Evolutionary conservation across 2,113 vertebrate genomes (phyloP).

Genomic region (Larimichthys crocea): DNA sequence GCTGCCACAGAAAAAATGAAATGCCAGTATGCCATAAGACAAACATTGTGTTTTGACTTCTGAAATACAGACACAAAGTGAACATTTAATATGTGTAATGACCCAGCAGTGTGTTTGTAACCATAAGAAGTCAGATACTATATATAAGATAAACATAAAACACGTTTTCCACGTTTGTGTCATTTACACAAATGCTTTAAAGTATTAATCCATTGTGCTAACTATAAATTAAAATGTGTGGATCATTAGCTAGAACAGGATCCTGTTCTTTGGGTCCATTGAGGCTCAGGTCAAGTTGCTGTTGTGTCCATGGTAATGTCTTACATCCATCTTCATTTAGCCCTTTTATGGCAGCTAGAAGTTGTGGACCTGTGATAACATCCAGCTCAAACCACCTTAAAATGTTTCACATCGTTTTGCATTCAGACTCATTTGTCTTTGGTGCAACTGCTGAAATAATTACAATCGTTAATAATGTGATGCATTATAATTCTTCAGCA

Average conservation of each 20-base stretch:
- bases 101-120: background rate
- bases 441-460: constrained; percentile 18
- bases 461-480: constrained; percentile 1
- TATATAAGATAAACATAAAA: background rate
- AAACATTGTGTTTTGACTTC: constrained; percentile 15
- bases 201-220: background rate
- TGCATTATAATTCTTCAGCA: background rate
- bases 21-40: background rate
- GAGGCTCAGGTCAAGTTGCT: background rate
- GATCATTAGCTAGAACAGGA: background rate
- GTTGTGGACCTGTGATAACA: background rate
- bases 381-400: background rate
- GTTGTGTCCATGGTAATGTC: background rate
- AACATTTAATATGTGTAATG: constrained; percentile 1
- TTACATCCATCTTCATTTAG: background rate
- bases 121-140: background rate
- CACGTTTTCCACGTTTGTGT: background rate
- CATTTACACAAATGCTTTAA: background rate
- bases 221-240: background rate
- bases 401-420: constrained; percentile 7
- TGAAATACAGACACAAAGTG: background rate
- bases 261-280: background rate
- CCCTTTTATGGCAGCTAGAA: background rate
- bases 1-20: background rate
- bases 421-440: background rate